Conservation (phyloP, 2,113 vertebrate species). For the Rhinoderma darwinii region DNA sequence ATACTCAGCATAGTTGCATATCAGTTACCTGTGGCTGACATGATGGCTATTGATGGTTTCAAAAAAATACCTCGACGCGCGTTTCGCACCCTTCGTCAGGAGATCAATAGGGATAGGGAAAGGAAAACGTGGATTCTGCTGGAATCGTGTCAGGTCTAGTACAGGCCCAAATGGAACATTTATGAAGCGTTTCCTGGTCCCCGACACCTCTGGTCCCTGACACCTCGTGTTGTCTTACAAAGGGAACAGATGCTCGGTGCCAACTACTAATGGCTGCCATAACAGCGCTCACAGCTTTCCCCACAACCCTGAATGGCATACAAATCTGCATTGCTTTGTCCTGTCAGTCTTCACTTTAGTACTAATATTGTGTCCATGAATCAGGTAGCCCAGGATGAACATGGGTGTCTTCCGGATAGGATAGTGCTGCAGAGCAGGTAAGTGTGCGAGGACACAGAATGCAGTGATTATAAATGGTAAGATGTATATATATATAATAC, state of each 20-base stretch:
- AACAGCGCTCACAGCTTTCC: not conserved
- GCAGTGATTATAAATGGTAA: too few relatives aligned
- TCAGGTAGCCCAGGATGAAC: not conserved
- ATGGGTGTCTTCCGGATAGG: not conserved
- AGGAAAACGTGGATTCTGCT: not conserved
- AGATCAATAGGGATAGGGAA: too few relatives aligned
- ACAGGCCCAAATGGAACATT: not conserved
- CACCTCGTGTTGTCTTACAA: not conserved
- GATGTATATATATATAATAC: not conserved
- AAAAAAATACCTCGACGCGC: too few relatives aligned
- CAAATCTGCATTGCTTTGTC: not conserved
- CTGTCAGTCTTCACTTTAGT: not conserved
- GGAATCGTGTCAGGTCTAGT: not conserved
- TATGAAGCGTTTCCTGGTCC: too few relatives aligned
- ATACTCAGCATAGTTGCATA: too few relatives aligned
- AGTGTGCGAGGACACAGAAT: too few relatives aligned
- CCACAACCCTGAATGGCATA: not conserved
- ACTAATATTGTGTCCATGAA: not conserved
- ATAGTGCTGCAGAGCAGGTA: not conserved
- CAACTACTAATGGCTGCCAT: not conserved
- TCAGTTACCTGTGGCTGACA: too few relatives aligned
- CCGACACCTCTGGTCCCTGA: not conserved
- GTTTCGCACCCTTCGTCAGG: too few relatives aligned
- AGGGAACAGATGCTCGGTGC: not conserved
- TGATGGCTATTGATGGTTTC: too few relatives aligned